phyloP scores from a whole-genome alignment of 1,140 invertebrate genomes.

The Pemphigus obesinymphae region DNA sequence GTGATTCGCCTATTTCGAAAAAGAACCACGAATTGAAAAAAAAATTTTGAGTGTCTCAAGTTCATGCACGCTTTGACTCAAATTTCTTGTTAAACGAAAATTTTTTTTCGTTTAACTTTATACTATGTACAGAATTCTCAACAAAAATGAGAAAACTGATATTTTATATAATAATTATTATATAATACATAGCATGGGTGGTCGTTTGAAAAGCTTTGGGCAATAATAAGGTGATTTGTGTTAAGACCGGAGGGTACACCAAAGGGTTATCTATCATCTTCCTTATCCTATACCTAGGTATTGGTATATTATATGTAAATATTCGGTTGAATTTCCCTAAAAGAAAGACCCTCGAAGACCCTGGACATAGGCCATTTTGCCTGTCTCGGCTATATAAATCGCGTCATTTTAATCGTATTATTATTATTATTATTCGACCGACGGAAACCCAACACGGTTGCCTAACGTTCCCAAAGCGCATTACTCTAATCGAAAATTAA shows the following conservation, averaged over 20 bases:
- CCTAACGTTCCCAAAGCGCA: not conserved
- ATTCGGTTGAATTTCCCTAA: not conserved
- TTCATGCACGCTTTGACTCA: too few species aligned
- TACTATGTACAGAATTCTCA: too few species aligned
- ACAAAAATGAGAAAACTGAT: not conserved
- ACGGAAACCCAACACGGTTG: not conserved
- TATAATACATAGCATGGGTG: not conserved
- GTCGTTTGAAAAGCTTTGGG: not conserved
- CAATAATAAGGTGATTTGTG: conserved; percentile 1
- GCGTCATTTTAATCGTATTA: not conserved
- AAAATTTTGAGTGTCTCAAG: too few species aligned
- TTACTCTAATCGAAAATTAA: conserved; percentile 35
- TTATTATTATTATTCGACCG: not conserved
- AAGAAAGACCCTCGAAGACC: not conserved
- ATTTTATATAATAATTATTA: not conserved
- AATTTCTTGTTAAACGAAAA: too few species aligned
- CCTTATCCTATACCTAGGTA: not conserved
- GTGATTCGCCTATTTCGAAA: too few species aligned
- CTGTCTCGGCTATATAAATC: not conserved
- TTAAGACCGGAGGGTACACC: not conserved
- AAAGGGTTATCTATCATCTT: not conserved
- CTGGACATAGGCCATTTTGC: not conserved
- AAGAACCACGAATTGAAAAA: too few species aligned
- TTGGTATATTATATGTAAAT: not conserved
- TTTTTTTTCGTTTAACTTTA: too few species aligned